Percentiles rank a stretch among this genome's conserved stretches.
Evolutionary conservation across 2,113 vertebrate species (phyloP).

Genomic region (Arothron firmamentum): DNA sequence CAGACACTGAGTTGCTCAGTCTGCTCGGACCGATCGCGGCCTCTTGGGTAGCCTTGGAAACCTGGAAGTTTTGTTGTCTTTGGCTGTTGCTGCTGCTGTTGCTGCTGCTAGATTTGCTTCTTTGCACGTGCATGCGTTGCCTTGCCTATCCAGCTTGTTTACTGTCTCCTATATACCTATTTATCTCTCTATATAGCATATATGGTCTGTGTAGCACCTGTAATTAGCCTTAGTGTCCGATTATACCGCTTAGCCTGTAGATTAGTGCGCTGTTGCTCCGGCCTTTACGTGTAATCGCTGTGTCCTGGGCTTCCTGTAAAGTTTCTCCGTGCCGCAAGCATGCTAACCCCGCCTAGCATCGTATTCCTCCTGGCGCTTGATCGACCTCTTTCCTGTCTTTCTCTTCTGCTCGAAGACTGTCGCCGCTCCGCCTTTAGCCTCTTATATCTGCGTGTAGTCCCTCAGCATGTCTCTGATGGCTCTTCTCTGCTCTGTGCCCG

Average conservation of each 20-base stretch:
- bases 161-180: slow-evolving; percentile 61
- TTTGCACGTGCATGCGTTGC: slow-evolving; percentile 79
- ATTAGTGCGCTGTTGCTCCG: slow-evolving; percentile 69
- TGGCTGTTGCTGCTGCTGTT: slow-evolving; percentile 25
- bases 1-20: too few species aligned
- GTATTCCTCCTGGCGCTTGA: slow-evolving; percentile 59
- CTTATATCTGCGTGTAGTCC: slow-evolving; percentile 62
- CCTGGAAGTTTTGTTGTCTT: slow-evolving; percentile 38
- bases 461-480: slow-evolving; percentile 71
- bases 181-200: slow-evolving; percentile 47
- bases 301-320: slow-evolving; percentile 64
- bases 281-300: slow-evolving; percentile 67
- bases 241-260: slow-evolving; percentile 68
- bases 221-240: slow-evolving; percentile 68
- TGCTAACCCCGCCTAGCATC: slow-evolving; percentile 67
- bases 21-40: slow-evolving; percentile 19
- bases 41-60: slow-evolving; percentile 41
- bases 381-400: slow-evolving; percentile 61
- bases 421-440: slow-evolving; percentile 48
- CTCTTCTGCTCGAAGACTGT: slow-evolving; percentile 65
- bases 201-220: slow-evolving; percentile 60
- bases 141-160: slow-evolving; percentile 69
- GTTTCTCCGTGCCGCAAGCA: slow-evolving; percentile 70
- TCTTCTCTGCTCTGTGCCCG: slow-evolving; percentile 57
- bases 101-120: slow-evolving; percentile 67